Evolutionary conservation across 2,797 vertebrate species (phyloP).

Genomic region (Poeciliopsis turneri): DNA sequence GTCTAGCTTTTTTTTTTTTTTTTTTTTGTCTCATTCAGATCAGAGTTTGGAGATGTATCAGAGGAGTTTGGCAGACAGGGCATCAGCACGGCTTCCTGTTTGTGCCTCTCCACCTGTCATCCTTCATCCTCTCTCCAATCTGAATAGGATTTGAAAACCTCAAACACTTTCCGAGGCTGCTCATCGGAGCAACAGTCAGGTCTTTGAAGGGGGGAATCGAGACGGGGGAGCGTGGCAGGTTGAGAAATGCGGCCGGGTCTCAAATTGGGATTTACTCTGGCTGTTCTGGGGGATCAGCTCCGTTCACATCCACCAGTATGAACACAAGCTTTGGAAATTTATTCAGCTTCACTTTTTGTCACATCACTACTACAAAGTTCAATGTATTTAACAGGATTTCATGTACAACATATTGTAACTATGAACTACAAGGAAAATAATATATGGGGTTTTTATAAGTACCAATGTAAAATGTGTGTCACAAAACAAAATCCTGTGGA

Average conservation of each 20-base stretch:
- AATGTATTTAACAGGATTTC: neutral
- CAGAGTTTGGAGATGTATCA: constrained; percentile 66
- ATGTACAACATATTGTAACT: neutral
- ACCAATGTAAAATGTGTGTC: neutral
- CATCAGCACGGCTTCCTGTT: constrained; percentile 61
- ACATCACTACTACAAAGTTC: neutral
- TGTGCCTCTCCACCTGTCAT: constrained; percentile 71
- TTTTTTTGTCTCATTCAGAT: constrained; percentile 57
- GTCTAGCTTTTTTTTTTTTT: constrained; percentile 28
- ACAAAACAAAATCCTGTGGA: neutral
- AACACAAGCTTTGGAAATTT: neutral
- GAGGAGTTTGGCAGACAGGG: constrained; percentile 59
- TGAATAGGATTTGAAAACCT: constrained; percentile 44
- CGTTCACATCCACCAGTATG: neutral
- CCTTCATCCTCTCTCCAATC: constrained; percentile 55
- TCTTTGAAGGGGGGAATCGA: constrained; percentile 32
- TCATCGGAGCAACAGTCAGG: constrained; percentile 45
- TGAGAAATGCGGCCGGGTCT: constrained; percentile 11
- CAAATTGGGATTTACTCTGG: constrained; percentile 1
- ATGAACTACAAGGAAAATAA: neutral
- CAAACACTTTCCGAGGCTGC: constrained; percentile 45
- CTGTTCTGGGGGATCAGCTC: neutral
- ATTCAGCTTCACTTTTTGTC: neutral
- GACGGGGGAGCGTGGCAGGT: constrained; percentile 24
- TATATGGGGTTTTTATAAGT: neutral